Evolutionary conservation across 2,888 invertebrate species (phyloP).

Genomic region (Sarcophaga rosellei): DNA sequence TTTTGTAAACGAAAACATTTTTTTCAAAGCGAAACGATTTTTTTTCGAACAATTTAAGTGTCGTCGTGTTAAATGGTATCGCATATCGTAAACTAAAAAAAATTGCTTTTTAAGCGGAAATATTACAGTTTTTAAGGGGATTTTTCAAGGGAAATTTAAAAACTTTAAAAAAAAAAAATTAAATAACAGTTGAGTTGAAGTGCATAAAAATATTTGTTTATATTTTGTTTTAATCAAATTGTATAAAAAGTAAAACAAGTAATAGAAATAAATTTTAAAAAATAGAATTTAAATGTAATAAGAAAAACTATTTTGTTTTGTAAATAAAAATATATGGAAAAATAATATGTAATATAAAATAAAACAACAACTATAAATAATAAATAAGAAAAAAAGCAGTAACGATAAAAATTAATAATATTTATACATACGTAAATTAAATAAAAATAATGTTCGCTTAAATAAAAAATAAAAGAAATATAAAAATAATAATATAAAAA

Average conservation of each 20-base stretch:
- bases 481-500: too few species aligned
- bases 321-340: too few species aligned
- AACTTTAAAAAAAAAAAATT: neutral
- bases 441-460: neutral
- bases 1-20: neutral
- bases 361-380: conserved; percentile 29
- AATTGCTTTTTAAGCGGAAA: conserved; percentile 59
- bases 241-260: too few species aligned
- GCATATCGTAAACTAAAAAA: neutral
- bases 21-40: neutral
- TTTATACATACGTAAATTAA: neutral
- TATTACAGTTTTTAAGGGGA: neutral
- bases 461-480: too few species aligned
- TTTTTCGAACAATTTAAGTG: neutral
- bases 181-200: too few species aligned
- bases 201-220: neutral
- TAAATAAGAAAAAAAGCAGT: neutral
- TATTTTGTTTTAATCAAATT: too few species aligned
- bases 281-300: too few species aligned
- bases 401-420: conserved; percentile 8
- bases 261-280: too few species aligned
- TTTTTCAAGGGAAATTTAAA: neutral
- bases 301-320: too few species aligned
- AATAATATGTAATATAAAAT: neutral
- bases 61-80: conserved; percentile 75